Conservation (phyloP, 1,140 invertebrate species). For the Gonatopus flavifemur region DNA sequence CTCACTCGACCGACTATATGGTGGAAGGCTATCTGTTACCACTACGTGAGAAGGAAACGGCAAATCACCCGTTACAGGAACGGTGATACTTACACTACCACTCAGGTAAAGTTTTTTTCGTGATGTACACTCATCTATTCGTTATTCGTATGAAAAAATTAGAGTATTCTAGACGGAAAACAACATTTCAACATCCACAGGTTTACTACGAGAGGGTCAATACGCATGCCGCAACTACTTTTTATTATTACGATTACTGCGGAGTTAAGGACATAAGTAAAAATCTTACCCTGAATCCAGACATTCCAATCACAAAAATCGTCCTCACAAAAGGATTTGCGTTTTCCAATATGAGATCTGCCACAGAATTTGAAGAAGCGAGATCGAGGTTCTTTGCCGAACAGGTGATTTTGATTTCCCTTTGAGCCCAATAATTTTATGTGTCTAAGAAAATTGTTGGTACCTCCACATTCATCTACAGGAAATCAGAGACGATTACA, state of each 20-base stretch:
- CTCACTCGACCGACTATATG: slow-evolving; percentile 77
- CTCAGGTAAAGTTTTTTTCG: slow-evolving; percentile 71
- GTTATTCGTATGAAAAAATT: no score
- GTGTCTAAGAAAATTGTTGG: no score
- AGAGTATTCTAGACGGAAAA: not conserved
- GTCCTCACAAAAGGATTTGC: slow-evolving; percentile 80
- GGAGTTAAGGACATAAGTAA: slow-evolving; percentile 81
- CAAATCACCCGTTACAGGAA: slow-evolving; percentile 78
- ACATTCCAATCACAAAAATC: slow-evolving; percentile 75
- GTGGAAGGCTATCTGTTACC: slow-evolving; percentile 89
- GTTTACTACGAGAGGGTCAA: slow-evolving; percentile 86
- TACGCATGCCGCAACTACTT: slow-evolving; percentile 75
- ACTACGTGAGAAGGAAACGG: slow-evolving; percentile 78
- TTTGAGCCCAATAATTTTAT: no score
- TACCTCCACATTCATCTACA: slow-evolving; percentile 51
- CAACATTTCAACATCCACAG: slow-evolving; percentile 47
- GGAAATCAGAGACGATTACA: slow-evolving; percentile 81
- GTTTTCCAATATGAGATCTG: slow-evolving; percentile 77
- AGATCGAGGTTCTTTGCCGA: slow-evolving; percentile 80
- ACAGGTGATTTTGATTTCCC: slow-evolving; percentile 40
- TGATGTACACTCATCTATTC: no score
- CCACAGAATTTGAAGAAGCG: slow-evolving; percentile 83
- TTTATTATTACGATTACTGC: slow-evolving; percentile 77
- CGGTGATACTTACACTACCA: slow-evolving; percentile 80
- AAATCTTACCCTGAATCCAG: slow-evolving; percentile 66